Base-by-base conservation (phyloP, 1,140 invertebrate species). In the Conopomorpha cramerella region DNA sequence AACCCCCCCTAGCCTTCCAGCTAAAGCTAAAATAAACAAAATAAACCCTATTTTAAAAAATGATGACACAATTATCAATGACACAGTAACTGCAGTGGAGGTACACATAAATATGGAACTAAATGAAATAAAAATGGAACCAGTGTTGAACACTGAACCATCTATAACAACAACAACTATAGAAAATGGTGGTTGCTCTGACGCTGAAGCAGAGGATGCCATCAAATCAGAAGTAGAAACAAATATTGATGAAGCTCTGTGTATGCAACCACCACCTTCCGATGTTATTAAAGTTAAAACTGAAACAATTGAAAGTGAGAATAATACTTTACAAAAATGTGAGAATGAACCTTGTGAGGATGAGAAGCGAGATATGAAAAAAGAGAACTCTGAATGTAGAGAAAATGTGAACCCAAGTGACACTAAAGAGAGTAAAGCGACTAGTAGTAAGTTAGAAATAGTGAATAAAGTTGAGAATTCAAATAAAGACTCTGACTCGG, bases 351-450 rank as follows among this genome's bases (percentile, higher is more conserved):
- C 65, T 39, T 57, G 55, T 67, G 48, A 53, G 43, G 63, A 46
- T 59, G 51, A 57, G 44, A 54, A 57, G 46, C 39, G 46, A 51
- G 55, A 55, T 64, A 44, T 65, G 45, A 68, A 65, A 65, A 71
- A 55, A 64, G 64, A 70, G 48, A 63, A 60, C 45, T 60, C 49
- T 68, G 67, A 74, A 39, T 74, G 61, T 65, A 68, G 65, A 63
- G 67, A 74, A 68, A 72, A 72, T 65, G 65, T 72, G 27, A 74
- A 74, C 39, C 67, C 67, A 46, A 68, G 59, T 68, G 70, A 70
- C 46, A 44, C 45, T 39, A 67, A 55, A 35, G 63, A 70, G 49
- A 61, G 49, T 47, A 71, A 55, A 58, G 33, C 43, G 43, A 64
- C 43, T 40, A 70, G 64, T 41, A 55, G 49, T 19, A 74, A 63